These are phyloP conservation scores for Scomber scombrus DNA, from an alignment of 2,113 vertebrate genomes.

Conservation along the genomic window DNA sequence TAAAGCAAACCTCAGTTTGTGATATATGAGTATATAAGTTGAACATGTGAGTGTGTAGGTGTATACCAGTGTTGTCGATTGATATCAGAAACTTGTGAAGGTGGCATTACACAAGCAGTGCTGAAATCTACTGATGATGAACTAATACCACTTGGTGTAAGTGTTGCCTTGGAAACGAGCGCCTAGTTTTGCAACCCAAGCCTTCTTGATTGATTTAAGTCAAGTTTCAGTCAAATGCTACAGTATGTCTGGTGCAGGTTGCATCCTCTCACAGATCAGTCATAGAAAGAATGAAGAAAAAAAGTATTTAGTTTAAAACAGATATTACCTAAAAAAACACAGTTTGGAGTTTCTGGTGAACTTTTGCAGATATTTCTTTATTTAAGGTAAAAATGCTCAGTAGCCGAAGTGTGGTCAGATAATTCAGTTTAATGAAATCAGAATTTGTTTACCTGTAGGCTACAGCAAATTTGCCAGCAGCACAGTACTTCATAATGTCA, in stretches of 20 bases:
- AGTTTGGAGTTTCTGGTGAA: not conserved
- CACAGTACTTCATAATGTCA: slow-evolving; percentile 4
- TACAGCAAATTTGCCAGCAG: slow-evolving; percentile 6
- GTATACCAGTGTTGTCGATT: not conserved
- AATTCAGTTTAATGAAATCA: not conserved
- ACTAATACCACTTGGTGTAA: not conserved
- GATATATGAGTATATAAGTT: not conserved
- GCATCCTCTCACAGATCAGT: not conserved
- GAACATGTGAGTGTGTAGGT: not conserved
- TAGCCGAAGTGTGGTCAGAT: not conserved
- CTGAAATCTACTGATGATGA: slow-evolving; percentile 14
- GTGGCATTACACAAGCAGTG: not conserved
- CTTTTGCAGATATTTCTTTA: not conserved
- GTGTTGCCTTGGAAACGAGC: slow-evolving; percentile 43
- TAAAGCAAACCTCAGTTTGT: too few species aligned
- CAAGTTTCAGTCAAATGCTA: slow-evolving; percentile 4
- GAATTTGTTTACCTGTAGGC: slow-evolving; percentile 13
- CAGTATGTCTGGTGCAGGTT: slow-evolving; percentile 3
- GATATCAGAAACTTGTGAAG: slow-evolving; percentile 1
- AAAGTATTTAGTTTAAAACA: not conserved
- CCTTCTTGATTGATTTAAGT: slow-evolving; percentile 42
- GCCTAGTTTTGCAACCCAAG: slow-evolving; percentile 12
- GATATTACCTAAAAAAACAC: not conserved
- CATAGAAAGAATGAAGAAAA: not conserved
- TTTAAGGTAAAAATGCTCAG: not conserved